Conservation (phyloP, 2,797 vertebrate species). For the Anguilla marmorata region DNA sequence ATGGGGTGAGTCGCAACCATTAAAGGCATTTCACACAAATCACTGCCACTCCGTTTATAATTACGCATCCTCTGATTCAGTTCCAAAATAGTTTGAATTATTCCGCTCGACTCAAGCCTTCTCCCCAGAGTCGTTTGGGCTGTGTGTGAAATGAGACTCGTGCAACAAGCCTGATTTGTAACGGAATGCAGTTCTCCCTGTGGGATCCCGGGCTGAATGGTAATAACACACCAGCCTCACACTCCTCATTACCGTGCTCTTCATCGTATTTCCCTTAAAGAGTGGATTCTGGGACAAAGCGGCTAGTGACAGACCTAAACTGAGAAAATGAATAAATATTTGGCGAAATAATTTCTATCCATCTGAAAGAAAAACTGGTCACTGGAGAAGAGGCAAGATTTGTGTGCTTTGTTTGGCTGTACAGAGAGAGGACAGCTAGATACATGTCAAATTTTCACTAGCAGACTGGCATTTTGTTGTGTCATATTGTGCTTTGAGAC, state of each 20-base stretch:
- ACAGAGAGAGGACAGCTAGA: constrained; percentile 38
- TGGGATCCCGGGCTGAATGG: constrained; percentile 43
- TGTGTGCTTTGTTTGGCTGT: constrained; percentile 39
- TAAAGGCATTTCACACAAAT: constrained; percentile 55
- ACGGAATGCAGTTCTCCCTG: constrained; percentile 45
- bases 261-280: constrained; percentile 39
- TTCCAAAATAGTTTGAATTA: constrained; percentile 51
- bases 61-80: constrained; percentile 49
- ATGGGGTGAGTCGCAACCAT: constrained; percentile 50
- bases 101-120: constrained; percentile 49
- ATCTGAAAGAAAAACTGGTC: constrained; percentile 9
- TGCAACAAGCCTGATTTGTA: constrained; percentile 50
- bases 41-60: constrained; percentile 50
- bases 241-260: constrained; percentile 39
- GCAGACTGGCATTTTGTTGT: constrained; percentile 41
- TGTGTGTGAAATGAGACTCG: constrained; percentile 43
- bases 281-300: constrained; percentile 47
- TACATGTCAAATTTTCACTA: constrained; percentile 40
- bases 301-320: constrained; percentile 45
- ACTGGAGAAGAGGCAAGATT: constrained; percentile 44
- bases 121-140: constrained; percentile 49
- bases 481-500: constrained; percentile 48
- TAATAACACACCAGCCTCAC: constrained; percentile 50
- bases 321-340: constrained; percentile 40
- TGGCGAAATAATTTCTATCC: constrained; percentile 38